A percentile compares a stretch with the other conserved stretches of the same genome.
These are phyloP conservation scores for Cottoperca gobio DNA, from an alignment of 2,797 vertebrate genomes.

Conservation along the genomic window DNA sequence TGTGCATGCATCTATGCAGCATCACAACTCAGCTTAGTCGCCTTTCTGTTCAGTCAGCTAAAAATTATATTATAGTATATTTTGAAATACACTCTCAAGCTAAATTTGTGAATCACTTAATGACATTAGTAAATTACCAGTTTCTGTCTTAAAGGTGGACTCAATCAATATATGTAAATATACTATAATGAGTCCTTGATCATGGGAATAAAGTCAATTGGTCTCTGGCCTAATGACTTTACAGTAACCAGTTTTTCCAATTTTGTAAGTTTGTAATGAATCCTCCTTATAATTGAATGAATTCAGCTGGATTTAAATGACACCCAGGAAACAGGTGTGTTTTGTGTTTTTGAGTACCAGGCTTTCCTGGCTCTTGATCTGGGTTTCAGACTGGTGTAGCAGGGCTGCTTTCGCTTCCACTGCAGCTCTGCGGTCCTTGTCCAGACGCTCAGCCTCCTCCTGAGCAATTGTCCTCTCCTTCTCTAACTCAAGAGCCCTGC, in stretches of 20 bases:
- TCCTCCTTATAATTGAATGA: neutral
- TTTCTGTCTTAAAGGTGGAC: constrained; percentile 6
- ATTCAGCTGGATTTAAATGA: constrained; percentile 14
- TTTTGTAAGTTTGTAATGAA: constrained; percentile 5
- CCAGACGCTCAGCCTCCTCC: constrained; percentile 94
- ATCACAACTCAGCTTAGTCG: constrained; percentile 3
- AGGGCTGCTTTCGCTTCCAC: constrained; percentile 93
- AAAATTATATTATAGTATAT: constrained; percentile 8
- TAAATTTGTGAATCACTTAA: constrained; percentile 9
- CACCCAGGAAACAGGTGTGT: neutral
- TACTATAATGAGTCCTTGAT: neutral
- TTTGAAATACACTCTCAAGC: neutral
- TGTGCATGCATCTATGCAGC: constrained; percentile 6
- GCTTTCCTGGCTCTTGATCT: constrained; percentile 93
- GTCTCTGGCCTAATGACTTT: constrained; percentile 1
- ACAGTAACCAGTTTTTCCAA: neutral
- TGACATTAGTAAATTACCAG: neutral
- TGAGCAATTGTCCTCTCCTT: constrained; percentile 92
- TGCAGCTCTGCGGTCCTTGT: constrained; percentile 90
- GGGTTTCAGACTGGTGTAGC: constrained; percentile 89
- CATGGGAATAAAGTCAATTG: neutral
- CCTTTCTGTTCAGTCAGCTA: neutral
- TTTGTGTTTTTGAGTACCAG: constrained; percentile 81
- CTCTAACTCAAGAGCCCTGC: constrained; percentile 92
- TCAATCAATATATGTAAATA: constrained; percentile 19